Percentiles rank a stretch among this genome's conserved stretches.
Conservation (phyloP, 2,888 invertebrate species). For the Callinectes sapidus region DNA sequence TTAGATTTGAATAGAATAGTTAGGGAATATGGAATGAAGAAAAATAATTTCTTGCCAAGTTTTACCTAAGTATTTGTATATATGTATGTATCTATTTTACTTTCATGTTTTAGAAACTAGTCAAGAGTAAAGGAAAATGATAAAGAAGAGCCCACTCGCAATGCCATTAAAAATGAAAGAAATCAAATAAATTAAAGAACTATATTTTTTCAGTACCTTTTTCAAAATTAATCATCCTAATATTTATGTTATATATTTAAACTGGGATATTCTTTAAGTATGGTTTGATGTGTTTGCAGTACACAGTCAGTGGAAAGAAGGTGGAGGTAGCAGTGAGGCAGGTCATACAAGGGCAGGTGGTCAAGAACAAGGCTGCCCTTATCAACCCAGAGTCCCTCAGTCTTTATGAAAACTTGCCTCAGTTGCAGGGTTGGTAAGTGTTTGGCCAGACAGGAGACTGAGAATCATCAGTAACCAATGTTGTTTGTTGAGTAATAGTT, state of each 20-base stretch:
- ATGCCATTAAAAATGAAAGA: too few species aligned
- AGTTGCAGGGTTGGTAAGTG: conserved; percentile 31
- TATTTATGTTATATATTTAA: background rate
- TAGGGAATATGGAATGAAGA: background rate
- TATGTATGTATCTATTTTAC: background rate
- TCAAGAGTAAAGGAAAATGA: too few species aligned
- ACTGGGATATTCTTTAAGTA: background rate
- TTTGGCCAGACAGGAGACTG: background rate
- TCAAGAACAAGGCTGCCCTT: conserved; percentile 77
- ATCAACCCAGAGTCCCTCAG: conserved; percentile 78
- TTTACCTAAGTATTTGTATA: background rate
- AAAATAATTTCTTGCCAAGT: background rate
- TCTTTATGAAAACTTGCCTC: conserved; percentile 74
- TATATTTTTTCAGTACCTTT: too few species aligned
- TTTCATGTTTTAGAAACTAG: too few species aligned
- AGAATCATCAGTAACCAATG: background rate
- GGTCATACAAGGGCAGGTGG: conserved; percentile 76
- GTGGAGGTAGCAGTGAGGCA: conserved; percentile 80
- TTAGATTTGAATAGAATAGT: background rate
- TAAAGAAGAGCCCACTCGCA: too few species aligned
- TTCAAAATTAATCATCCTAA: background rate
- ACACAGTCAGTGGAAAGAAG: conserved; percentile 80
- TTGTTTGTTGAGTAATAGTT: background rate
- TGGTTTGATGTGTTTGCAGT: conserved; percentile 75
- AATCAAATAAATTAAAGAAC: too few species aligned